Percentiles rank a stretch among this genome's conserved stretches.
These are phyloP conservation scores for Chrysemys picta DNA, from an alignment of 2,113 vertebrate genomes.

Conservation along the genomic window DNA sequence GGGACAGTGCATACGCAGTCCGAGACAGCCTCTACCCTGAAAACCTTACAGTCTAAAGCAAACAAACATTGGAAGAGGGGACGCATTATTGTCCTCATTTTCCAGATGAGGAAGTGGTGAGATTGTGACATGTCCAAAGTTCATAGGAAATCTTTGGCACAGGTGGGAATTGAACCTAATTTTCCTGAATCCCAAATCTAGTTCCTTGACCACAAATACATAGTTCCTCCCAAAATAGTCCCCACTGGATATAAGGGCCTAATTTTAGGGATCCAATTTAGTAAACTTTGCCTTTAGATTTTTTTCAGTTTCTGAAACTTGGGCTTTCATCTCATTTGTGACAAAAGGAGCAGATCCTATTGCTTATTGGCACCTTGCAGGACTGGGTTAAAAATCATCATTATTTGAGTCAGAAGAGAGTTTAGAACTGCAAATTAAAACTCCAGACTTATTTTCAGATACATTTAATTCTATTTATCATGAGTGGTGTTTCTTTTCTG, in stretches of 20 bases:
- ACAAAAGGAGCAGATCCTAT: neutral
- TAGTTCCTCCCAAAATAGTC: neutral
- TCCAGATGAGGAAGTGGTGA: neutral
- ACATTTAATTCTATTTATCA: neutral
- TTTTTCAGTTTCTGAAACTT: neutral
- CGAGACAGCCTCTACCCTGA: neutral
- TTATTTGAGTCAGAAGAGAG: neutral
- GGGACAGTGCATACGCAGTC: neutral
- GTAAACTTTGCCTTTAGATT: neutral
- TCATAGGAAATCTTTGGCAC: fast-evolving
- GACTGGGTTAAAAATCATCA: neutral
- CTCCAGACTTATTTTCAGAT: neutral
- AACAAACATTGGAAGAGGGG: neutral
- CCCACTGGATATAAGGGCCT: neutral
- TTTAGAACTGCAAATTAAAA: neutral
- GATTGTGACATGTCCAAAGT: neutral
- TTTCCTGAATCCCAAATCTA: neutral
- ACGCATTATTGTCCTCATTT: neutral
- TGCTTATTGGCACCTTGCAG: neutral
- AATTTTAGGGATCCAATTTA: neutral
- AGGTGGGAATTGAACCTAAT: neutral
- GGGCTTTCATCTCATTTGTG: neutral
- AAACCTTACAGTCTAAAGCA: neutral
- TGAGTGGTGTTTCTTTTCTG: neutral
- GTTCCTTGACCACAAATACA: neutral